These are phyloP conservation scores for Callyntrura guangdongensis DNA, from an alignment of 2,888 invertebrate species.

Conservation along the genomic window DNA sequence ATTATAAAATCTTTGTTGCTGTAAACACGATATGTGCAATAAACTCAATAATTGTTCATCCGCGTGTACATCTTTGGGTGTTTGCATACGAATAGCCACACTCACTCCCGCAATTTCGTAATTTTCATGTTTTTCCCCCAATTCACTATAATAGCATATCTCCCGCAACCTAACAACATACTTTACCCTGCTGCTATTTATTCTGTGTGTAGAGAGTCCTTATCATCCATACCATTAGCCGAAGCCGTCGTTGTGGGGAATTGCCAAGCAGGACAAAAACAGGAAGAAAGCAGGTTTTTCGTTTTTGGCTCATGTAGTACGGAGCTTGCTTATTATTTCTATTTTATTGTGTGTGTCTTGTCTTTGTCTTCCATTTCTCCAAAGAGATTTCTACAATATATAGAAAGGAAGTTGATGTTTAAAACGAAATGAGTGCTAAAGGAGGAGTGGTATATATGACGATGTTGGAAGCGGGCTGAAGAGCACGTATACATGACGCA, in stretches of 20 bases:
- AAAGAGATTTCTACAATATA: no score
- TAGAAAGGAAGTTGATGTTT: no score
- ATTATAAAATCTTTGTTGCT: not conserved
- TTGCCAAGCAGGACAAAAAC: not conserved
- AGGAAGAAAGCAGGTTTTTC: not conserved
- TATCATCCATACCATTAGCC: no score
- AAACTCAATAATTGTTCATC: constrained; percentile 50
- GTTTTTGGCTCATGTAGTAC: not conserved
- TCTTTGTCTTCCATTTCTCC: no score
- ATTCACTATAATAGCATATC: not conserved
- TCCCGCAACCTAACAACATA: not conserved
- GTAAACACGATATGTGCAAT: not conserved
- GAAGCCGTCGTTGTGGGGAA: no score
- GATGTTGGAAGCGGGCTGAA: not conserved
- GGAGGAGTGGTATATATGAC: not conserved
- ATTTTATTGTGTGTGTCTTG: no score
- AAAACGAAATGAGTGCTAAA: not conserved
- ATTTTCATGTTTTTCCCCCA: not conserved
- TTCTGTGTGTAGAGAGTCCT: no score
- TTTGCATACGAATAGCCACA: no score
- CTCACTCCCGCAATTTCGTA: no score
- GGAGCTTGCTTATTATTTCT: no score
- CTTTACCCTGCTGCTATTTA: not conserved
- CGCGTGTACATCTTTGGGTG: no score
- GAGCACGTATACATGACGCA: not conserved